Evolutionary conservation across 2,797 vertebrate species (phyloP).

Genomic region (Cryptoprocta ferox): DNA sequence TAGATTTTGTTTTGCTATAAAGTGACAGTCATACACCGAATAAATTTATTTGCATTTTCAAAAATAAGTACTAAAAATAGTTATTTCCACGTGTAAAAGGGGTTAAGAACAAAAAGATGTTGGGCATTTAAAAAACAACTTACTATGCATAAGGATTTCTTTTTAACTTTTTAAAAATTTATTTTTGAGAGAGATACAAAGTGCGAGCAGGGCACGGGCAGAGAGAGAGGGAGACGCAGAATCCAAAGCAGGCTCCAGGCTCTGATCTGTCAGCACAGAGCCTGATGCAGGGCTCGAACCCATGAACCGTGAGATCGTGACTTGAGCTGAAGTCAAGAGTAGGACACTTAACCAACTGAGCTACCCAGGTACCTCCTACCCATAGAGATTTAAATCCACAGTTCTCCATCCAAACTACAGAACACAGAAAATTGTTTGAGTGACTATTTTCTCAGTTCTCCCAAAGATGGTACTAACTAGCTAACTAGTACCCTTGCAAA

Average conservation of each 20-base stretch:
- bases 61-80: background rate
- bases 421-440: constrained; percentile 13
- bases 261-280: too few species aligned
- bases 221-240: too few species aligned
- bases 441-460: constrained; percentile 9
- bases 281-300: too few species aligned
- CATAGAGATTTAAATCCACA: background rate
- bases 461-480: background rate
- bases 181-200: too few species aligned
- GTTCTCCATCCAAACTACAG: background rate
- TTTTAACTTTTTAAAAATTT: too few species aligned
- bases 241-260: too few species aligned
- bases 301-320: too few species aligned
- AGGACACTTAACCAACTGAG: too few species aligned
- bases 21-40: background rate
- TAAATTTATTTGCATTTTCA: constrained; percentile 2
- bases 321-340: too few species aligned
- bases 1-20: constrained; percentile 12
- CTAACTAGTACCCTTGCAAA: background rate
- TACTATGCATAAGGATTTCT: background rate
- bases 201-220: too few species aligned
- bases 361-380: background rate
- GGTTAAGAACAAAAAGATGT: background rate
- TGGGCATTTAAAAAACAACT: background rate
- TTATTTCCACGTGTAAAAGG: background rate